Evolutionary conservation across 2,888 invertebrate genomes (phyloP), one percentile per base, ranked within the genome.

Genomic region (Ethmia dodecea): DNA sequence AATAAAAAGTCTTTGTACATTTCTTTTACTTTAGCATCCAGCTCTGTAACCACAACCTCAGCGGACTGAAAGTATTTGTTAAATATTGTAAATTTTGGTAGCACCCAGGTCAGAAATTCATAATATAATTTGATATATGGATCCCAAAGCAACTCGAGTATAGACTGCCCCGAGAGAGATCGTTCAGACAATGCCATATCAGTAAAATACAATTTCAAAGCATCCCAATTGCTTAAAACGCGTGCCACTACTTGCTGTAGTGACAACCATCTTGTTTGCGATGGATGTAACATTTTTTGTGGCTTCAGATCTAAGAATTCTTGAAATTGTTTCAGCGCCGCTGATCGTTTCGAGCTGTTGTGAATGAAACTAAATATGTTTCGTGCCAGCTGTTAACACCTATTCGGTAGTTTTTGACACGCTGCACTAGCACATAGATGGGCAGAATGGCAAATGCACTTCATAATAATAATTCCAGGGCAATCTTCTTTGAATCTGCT

Each of bases 391-490:
- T 58, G 47, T 47, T 65, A 58, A 42, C 43, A 42, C n/a, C 42
- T 15, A 35, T 48, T 38, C 5, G 64, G 61, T 18, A 67, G 38
- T 31, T 40, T 29, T 38, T 60, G 57, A 42, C 57, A 61, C 1
- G 58, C 56, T 36, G 53, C 42, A 33, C 51, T 53, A 11, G 55
- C 49, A 43, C 57, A 57, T 16, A 64, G 29, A 43, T 63, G 57
- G 14, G 52, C 31, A 8, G 60, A 64, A 32, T 63, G 60, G 42
- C 61, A 65, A 29, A 67, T 42, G 38, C 63, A 67, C 35, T 62
- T 65, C 15, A 41, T 28, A 25, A 64, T 43, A 18, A 42, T 43
- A 13, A 69, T 53, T 9, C 55, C 55, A 13, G 60, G 60, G 32
- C 37, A 50, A 32, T 47, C 24, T 28, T 31, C 28, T 33, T 34